Base-by-base conservation (phyloP, 1,140 invertebrate genomes). In the Brachionus calyciflorus region DNA sequence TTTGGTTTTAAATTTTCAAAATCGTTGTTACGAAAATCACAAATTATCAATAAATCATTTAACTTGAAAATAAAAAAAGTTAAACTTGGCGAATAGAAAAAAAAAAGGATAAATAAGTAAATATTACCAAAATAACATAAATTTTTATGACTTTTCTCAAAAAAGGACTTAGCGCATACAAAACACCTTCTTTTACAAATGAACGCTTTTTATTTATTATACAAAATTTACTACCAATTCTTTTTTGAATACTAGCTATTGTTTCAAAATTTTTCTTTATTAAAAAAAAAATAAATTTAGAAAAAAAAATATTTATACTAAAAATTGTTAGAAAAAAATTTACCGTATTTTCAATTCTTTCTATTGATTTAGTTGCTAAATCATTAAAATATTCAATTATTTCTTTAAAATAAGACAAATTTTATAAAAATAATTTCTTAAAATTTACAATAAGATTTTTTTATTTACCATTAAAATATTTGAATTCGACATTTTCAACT, bases 41-140 rank as follows among this genome's bases (percentile, higher is more conserved):
- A 57, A 57, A 57, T 57, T 10, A 57, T 57, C 3, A 57, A 7
- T 17, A 57, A 5, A 57, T 57, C 53, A 33, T 57, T 57, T 12
- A 33, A 28, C 53, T 57, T 28, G n/a, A n/a, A 17, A 28, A 9
- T 28, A 4, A 14, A 28, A 7, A 2, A 12, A 28, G 19, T 57
- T 57, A 33, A 57, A 28, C 4, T 21, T 19, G 3, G n/a, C 2
- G 10, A 6, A 10, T 14, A 57, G 5, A 57, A 57, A 12, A 33
- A 28, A 57, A 12, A 9, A 19, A 51, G 12, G 6, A 4, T 5
- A 26, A 51, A 19, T 12, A 26, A 7, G 3, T 7, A 46, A 46
- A 46, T 12, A 3, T n/a, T 57, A 57, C 53, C 19, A 57, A 17
- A 28, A 57, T 33, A 6, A 57, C 12, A 57, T 57, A 57, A n/a